Evolutionary conservation across 2,888 invertebrate species (phyloP), one percentile per base, ranked within the genome.

Genomic region (Clivina fossor): DNA sequence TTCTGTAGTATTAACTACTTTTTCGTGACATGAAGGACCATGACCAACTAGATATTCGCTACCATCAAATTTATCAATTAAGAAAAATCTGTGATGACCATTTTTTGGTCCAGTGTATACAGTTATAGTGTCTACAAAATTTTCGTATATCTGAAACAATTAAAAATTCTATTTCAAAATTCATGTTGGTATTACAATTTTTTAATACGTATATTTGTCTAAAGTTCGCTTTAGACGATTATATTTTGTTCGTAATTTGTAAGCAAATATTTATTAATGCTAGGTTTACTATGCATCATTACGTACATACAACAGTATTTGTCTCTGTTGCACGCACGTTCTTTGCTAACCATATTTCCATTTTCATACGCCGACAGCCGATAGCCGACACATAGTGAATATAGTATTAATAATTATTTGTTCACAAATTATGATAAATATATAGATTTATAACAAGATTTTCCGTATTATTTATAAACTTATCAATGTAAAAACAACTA

Each of bases 1-100:
- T 69, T 88, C 88, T 0, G 85, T 82, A 0, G 86, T 79, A 3
- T 81, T 80, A 18, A 71, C 71, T 3, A 86, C 73, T 9, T 77
- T 76, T 59, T 84, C 82, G 53, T 80, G 78, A 66, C 83, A 84
- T 5, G 65, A 67, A 63, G 80, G 72, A 24, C 77, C 73, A 66
- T 78, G 84, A 58, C 79, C 79, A 9, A 82, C 80, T 4, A 86
- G 65, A 44, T 78, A 75, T 0, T 77, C 73, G 0, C 74, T 70
- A 0, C 84, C 83, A 28, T 78, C 72, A 61, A 80, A 83, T 57
- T 74, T 75, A 61, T 84, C 78, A 2, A 86, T 81, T 41, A 79
- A 74, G 68, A 85, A 86, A 69, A 84, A 86, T 40, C 77, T 72
- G 13, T 76, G 66, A 63, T 80, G 71, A 0, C 81, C 81, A 73